Evolutionary conservation across 2,797 vertebrate genomes (phyloP), one percentile per base, ranked within the genome.

Genomic region (Enteromius thamalakanensis): DNA sequence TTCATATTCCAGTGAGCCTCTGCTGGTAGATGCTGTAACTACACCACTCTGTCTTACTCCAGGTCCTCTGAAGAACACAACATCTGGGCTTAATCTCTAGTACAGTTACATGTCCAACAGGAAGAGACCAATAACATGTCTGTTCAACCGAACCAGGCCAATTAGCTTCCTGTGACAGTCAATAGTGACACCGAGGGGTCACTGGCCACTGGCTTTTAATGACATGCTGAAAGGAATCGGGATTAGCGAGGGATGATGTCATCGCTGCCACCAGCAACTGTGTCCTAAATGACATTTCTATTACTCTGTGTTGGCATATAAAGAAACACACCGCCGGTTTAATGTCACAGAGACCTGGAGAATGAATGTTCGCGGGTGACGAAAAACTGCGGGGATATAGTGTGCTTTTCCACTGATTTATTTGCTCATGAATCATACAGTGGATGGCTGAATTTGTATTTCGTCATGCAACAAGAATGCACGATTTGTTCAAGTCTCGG

Each of bases 141-240:
- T 72, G 60, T 26, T 76, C 75, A 47, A 76, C 67, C 37, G 58
- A 86, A 86, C 78, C 23, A 53, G 82, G 34, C 79, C 67, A 49
- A 37, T 80, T 69, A 74, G n/a, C 40, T 84, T 85, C 71, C 80
- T 87, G 84, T 87, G 82, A 45, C 82, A 82, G 77, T 85, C 68
- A 69, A 85, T 85, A 81, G 60, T 55, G 47, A 85, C 85, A 82
- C 17, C 7, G 4, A 29, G 19, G 14, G 40, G 71, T 72, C 70
- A 65, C 68, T 85, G 47, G 34, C 69, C 23, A 58, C 47, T 19
- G 72, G 37, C 65, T 77, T 14, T 70, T 83, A 83, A 71, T 83
- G 82, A 67, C 75, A 82, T 79, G 76, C 71, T 62, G 70, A 49
- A 71, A 76, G 53, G 26, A 69, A 53, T 42, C 23, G 55, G 81